Evolutionary conservation across 2,888 invertebrate species (phyloP), one percentile per base, ranked within the genome.

Genomic region (Caenorhabditis macrosperma): DNA sequence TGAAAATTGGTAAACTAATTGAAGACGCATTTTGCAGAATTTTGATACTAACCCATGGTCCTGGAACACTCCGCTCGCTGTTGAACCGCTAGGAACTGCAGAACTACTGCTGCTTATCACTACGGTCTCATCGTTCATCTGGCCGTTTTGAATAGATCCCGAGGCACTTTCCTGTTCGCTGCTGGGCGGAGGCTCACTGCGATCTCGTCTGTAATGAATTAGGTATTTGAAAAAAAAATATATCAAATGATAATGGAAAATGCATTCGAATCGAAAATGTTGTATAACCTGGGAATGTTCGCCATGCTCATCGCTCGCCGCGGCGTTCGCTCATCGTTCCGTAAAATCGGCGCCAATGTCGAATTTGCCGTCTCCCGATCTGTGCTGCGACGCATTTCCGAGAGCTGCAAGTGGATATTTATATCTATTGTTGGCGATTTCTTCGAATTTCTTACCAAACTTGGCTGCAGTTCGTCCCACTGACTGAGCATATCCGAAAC

Each of bases 401-500:
- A 60, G n/a, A 68, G 57, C 75, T 75, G 52, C 17, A 74, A 66
- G 52, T 24, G 2, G 28, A 7, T 17, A 20, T 50, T 50, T 22
- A 50, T 9, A 17, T 30, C 22, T 48, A 30, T n/a, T 28, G 10
- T 44, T 9, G 7, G n/a, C 44, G 12, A 10, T 35, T 59, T 35
- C 22, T 38, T 3, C 15, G 33, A 30, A 76, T 20, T n/a, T 46
- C 66, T 50, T n/a, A 81, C 68, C 69, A 74, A 55, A 57, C 54
- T 68, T 35, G 77, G 68, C 55, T 81, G 74, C 22, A 85, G 54
- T 7, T 86, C 85, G n/a, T 86, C 80, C 74, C 79, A 82, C 22
- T 87, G 86, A 28, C 79, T 76, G 9, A 87, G 69, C 44, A 86
- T 69, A 68, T 88, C 88, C 15, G 87, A 86, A 0, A 81, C 82